Evolutionary conservation across 1,140 invertebrate genomes (phyloP), one percentile per base, ranked within the genome.

Genomic region (Diachasma alloeum): DNA sequence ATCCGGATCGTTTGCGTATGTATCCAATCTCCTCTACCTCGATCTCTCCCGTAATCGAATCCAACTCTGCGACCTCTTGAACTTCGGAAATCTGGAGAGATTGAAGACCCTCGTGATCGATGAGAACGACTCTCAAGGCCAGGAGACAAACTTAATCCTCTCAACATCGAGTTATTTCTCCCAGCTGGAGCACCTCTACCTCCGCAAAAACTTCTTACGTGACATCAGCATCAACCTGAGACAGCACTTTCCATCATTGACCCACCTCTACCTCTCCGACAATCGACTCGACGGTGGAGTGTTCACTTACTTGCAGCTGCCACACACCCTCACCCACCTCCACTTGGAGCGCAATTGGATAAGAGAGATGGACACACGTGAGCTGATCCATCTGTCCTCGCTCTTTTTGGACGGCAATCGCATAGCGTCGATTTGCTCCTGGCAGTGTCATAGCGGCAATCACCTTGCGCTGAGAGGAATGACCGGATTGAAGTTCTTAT

Each of bases 21-120:
- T 87, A 11, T 75, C 78, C 0, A 84, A 83, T 72, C 46, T 90
- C 2, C 46, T 77, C 0, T 81, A 85, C 19, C 78, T 90, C 10
- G 83, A 86, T 67, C 67, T 89, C 0, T 85, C 84, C 0, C 79
- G 79, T 0, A 89, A 89, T 72, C 76, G 77, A 0, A 81, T 89
- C 4, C 63, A 83, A 13, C 79, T 75, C 2, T 80, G 79, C 5
- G 79, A 84, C 37, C 26, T 87, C 2, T 63, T 87, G 1, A 81
- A 71, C 17, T 85, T 87, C n/a, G 78, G 77, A 0, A 69, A 77
- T 9, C 81, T 82, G 56, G 4, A 66, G 0, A 80, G 36, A 9
- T 31, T 88, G 13, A 74, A n/a, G 8, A 84, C 78, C 3, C 17
- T 88, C 0, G 76, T 87, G 10, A 53, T 88, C 0, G 82, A 89